Conservation (phyloP, 2,113 vertebrate species). For the Bujurquina vittata region DNA sequence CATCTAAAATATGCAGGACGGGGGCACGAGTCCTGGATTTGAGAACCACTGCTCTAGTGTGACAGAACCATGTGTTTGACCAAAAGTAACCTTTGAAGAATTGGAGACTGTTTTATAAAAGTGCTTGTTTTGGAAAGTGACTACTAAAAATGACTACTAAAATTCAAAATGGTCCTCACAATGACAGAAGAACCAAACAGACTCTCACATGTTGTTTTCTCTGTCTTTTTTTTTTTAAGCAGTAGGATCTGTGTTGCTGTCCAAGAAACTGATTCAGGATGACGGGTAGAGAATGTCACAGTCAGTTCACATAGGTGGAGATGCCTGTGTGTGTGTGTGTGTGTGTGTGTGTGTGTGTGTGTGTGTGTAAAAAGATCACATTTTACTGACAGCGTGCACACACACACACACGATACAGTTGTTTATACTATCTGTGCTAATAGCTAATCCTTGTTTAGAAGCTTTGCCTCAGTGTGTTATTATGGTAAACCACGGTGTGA, state of each 20-base stretch:
- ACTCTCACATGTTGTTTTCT: background rate
- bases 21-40: no score
- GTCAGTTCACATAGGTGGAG: constrained; percentile 35
- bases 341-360: background rate
- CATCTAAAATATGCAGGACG: no score
- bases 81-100: background rate
- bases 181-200: constrained; percentile 19
- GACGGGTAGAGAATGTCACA: constrained; percentile 74
- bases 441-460: constrained; percentile 56
- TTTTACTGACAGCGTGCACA: background rate
- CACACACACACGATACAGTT: constrained; percentile 13
- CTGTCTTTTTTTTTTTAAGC: constrained; percentile 18
- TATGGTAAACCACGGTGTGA: constrained; percentile 61
- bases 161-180: constrained; percentile 30
- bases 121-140: background rate
- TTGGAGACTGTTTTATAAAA: background rate
- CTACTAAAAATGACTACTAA: background rate
- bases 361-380: constrained; percentile 7
- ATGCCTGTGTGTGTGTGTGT: constrained; percentile 16
- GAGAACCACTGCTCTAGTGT: no score
- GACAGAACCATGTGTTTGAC: no score
- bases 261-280: constrained; percentile 63
- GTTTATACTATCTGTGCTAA: constrained; percentile 39
- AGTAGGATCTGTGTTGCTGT: constrained; percentile 58
- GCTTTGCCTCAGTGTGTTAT: constrained; percentile 65